Evolutionary conservation across 2,888 invertebrate genomes (phyloP).

Genomic region (Sphecodes monilicornis): DNA sequence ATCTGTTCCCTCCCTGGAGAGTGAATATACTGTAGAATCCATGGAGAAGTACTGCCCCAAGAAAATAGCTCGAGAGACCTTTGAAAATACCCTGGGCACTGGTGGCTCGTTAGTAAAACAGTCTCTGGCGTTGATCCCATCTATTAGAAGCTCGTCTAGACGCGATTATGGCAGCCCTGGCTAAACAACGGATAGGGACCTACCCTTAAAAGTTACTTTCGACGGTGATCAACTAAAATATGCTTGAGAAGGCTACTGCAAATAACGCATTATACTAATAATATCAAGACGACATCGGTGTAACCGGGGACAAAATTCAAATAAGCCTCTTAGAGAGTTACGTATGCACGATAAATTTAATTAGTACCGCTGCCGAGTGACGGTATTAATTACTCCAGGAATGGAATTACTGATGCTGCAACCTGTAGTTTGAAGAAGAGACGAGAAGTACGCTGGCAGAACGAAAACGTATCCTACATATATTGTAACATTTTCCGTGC

Average conservation of each 20-base stretch:
- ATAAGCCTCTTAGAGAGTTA: constrained; percentile 51
- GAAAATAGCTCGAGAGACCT: constrained; percentile 36
- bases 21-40: constrained; percentile 29
- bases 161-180: constrained; percentile 42
- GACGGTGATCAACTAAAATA: constrained; percentile 8
- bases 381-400: constrained; percentile 28
- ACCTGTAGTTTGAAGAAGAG: background rate
- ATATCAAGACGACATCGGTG: constrained; percentile 15
- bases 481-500: too few relatives aligned
- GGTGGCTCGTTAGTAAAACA: constrained; percentile 58
- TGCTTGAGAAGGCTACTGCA: constrained; percentile 25
- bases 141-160: constrained; percentile 59
- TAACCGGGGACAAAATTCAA: constrained; percentile 38
- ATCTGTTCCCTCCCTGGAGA: constrained; percentile 19
- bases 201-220: constrained; percentile 51
- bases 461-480: too few relatives aligned
- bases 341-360: constrained; percentile 41
- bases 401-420: background rate
- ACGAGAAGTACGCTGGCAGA: background rate
- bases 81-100: constrained; percentile 35
- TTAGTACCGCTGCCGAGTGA: constrained; percentile 47
- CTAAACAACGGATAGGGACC: constrained; percentile 6
- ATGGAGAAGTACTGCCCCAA: background rate
- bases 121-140: constrained; percentile 43
- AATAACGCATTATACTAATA: background rate